Percentiles rank a stretch among this genome's conserved stretches.
Conservation (phyloP, 1,140 invertebrate genomes). For the Paracyclopina nana region DNA sequence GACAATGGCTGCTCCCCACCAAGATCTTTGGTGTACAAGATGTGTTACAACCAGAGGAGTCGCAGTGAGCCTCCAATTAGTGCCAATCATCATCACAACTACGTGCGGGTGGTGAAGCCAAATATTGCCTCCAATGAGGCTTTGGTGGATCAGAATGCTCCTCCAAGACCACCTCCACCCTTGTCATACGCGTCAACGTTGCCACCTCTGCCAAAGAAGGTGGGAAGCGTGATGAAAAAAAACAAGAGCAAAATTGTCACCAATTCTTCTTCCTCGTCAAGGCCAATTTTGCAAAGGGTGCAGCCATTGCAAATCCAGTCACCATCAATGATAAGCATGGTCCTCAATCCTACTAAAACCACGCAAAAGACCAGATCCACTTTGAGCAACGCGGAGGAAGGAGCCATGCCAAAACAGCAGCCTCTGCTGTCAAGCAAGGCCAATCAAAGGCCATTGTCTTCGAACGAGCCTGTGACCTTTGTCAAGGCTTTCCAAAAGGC, state of each 20-base stretch:
- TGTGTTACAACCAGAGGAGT: too few relatives aligned
- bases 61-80: too few relatives aligned
- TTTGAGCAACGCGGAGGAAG: not conserved
- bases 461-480: not conserved
- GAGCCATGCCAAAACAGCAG: not conserved
- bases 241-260: too few relatives aligned
- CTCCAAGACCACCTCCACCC: not conserved
- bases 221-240: too few relatives aligned
- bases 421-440: not conserved
- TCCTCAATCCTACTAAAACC: not conserved
- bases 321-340: not conserved
- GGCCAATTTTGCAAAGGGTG: not conserved
- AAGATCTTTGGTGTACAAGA: not conserved
- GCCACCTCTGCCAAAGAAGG: constrained; percentile 8
- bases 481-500: not conserved
- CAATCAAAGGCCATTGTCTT: not conserved
- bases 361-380: not conserved
- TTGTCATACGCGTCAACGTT: not conserved
- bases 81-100: too few relatives aligned
- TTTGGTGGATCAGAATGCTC: not conserved
- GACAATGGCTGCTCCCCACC: not conserved
- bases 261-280: not conserved
- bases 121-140: too few relatives aligned
- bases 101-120: too few relatives aligned
- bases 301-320: constrained; percentile 12